Percentiles rank a stretch among this genome's conserved stretches.
These are phyloP conservation scores for Pangasianodon gigas DNA, from an alignment of 2,113 vertebrate species.

Conservation along the genomic window DNA sequence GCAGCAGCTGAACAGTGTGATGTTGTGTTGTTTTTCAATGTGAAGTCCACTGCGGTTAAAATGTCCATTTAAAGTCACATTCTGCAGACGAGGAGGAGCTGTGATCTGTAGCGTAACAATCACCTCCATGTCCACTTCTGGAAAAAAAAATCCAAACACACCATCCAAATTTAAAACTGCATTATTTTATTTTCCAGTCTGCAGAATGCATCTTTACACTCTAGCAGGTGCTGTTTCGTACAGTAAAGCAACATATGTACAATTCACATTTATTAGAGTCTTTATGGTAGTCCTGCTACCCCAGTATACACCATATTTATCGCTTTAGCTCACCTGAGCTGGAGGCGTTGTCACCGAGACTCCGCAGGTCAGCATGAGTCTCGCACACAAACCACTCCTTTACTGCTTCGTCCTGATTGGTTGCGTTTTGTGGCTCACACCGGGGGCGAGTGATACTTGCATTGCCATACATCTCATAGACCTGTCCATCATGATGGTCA, in stretches of 20 bases:
- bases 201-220: neutral
- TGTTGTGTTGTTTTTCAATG: neutral
- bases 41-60: slow-evolving; percentile 41
- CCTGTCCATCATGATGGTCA: neutral
- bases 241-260: neutral
- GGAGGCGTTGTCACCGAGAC: slow-evolving; percentile 27
- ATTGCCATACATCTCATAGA: neutral
- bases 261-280: neutral
- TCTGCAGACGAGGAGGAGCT: slow-evolving; percentile 15
- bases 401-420: neutral
- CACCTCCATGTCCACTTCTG: slow-evolving; percentile 24
- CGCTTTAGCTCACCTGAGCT: slow-evolving; percentile 35
- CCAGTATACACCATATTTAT: neutral
- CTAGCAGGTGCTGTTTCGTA: neutral
- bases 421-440: slow-evolving; percentile 23
- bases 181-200: neutral
- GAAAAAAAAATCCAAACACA: neutral
- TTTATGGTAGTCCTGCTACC: neutral
- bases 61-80: neutral
- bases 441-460: neutral
- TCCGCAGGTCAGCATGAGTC: slow-evolving; percentile 14
- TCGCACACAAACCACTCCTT: slow-evolving; percentile 44
- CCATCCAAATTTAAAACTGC: neutral
- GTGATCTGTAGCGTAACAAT: slow-evolving; percentile 8
- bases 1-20: slow-evolving; percentile 23